Base-by-base conservation (phyloP, 2,888 invertebrate genomes). In the Trissolcus japonicus region DNA sequence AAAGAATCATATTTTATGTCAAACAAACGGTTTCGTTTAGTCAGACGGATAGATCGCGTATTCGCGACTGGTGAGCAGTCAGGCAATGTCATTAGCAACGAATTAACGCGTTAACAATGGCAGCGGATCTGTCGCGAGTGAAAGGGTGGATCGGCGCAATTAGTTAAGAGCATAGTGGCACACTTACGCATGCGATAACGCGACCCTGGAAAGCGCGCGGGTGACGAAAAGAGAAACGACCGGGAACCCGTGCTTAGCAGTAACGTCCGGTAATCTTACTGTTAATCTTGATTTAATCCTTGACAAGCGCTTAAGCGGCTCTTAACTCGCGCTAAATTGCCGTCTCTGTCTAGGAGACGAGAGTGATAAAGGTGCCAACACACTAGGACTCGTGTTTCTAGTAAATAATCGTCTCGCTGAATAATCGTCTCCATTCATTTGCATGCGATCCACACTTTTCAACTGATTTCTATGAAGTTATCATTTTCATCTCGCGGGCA, bases 281-380 rank as follows among this genome's bases (percentile, higher is more conserved):
- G 87, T 87, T 88, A 88, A 88, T 88, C 88, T 88, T 87, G 86
- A 87, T 87, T 88, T 87, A 88, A 88, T 87, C 88, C 88, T 86
- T 87, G 88, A 88, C 87, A 87, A 87, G 87, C 87, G 85, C 87
- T 87, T 87, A 85, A 87, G 86, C 83, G 83, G 84, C 83, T 83
- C 84, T 86, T 85, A 86, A 87, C 86, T 84, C 83, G 85, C 84
- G 85, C 84, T 86, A 86, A 86, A 86, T 86, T 82, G 87, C 80
- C 80, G 82, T 81, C 80, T 81, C 81, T 81, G 74, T 75, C 74
- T 75, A 53, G 67, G 9, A 13, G 69, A 55, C 71, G 71, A 73
- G 67, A 77, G 75, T 62, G 76, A 78, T 79, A 73, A 79, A 79
- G 76, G 80, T 69, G 73, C 65, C 54, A 67, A 67, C 78, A 55